A percentile compares a stretch with the other conserved stretches of the same genome.
phyloP scores from a whole-genome alignment of 2,888 invertebrate genomes.

The Blomia tropicalis region DNA sequence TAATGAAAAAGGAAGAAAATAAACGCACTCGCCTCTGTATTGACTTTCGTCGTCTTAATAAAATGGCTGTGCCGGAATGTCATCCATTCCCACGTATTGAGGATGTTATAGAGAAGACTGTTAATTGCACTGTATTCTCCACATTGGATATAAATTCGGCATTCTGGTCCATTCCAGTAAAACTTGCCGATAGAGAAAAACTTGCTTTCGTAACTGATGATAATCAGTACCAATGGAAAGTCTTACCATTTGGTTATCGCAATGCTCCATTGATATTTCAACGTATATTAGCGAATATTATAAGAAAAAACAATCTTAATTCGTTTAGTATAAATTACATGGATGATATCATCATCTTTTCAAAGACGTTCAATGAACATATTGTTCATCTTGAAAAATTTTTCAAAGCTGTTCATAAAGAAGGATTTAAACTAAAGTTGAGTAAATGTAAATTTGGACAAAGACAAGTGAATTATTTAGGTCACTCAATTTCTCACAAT shows the following conservation, averaged over 20 bases:
- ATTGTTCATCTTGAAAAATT: conserved; percentile 23
- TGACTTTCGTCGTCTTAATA: too few relatives aligned
- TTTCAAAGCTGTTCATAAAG: conserved; percentile 26
- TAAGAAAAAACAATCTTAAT: conserved; percentile 24
- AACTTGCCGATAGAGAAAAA: too few relatives aligned
- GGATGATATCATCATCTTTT: conserved; percentile 30
- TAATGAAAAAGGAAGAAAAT: too few relatives aligned
- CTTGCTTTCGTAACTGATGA: too few relatives aligned
- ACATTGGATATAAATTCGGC: too few relatives aligned
- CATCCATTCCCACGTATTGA: too few relatives aligned
- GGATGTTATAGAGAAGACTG: too few relatives aligned
- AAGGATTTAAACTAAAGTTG: conserved; percentile 22
- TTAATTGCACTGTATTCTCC: too few relatives aligned
- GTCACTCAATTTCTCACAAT: not conserved
- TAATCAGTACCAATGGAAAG: too few relatives aligned
- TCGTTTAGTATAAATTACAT: conserved; percentile 29
- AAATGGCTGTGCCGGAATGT: too few relatives aligned
- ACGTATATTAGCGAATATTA: conserved; percentile 26
- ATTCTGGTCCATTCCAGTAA: too few relatives aligned
- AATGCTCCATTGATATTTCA: conserved; percentile 25
- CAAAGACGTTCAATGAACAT: conserved; percentile 28
- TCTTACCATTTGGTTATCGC: conserved; percentile 24
- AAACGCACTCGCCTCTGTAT: too few relatives aligned
- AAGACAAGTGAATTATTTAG: not conserved
- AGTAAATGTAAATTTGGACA: not conserved